Base-by-base conservation (phyloP, 64 coral and sea anemone species). In the Catalaphyllia jardinei region DNA sequence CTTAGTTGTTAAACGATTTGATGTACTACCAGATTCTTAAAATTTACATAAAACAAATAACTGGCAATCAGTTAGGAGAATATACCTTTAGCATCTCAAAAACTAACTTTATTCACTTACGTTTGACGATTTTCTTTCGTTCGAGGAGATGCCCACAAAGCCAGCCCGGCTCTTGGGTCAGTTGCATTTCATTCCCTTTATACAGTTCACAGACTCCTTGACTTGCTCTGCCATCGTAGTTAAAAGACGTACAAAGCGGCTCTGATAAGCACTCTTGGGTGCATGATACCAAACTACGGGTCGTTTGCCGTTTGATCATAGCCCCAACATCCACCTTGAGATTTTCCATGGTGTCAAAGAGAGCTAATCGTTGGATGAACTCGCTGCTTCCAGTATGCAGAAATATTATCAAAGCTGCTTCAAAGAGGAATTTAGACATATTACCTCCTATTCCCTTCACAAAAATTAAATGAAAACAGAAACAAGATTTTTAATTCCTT, bases 201-300 rank as follows among this genome's bases (percentile, higher is more conserved):
- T 85, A 85, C 33, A 85, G 42, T 15, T 85, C 81, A 71, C 81
- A 85, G 46, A 71, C 49, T 50, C 81, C 33, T 3, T 20, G 63
- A 25, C 20, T 85, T 46, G 10, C 28, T 52, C 51, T 18, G 8
- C 24, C 15, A 60, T 38, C 51, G 59, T 87, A 87, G 38, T 92
- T 92, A 31, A 83, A 92, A 13, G 52, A 62, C 15, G 46, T 28
- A 31, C 90, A 92, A 0, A 42, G 51, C 17, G 90, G 61, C 11
- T 86, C 30, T 24, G 65, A 50, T 72, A 87, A 71, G 38, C 90
- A 92, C 15, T 52, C 24, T 19, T 87, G 90, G 29, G 74, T 76
- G 28, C 90, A 92, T 17, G 60, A 52, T 9, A 79, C 12, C 5
- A 42, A 30, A 78, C 83, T 71, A 3, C 74, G 82, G 3, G 24